phyloP scores from a whole-genome alignment of 2,113 vertebrate species.

The Zosterops hypoxanthus region DNA sequence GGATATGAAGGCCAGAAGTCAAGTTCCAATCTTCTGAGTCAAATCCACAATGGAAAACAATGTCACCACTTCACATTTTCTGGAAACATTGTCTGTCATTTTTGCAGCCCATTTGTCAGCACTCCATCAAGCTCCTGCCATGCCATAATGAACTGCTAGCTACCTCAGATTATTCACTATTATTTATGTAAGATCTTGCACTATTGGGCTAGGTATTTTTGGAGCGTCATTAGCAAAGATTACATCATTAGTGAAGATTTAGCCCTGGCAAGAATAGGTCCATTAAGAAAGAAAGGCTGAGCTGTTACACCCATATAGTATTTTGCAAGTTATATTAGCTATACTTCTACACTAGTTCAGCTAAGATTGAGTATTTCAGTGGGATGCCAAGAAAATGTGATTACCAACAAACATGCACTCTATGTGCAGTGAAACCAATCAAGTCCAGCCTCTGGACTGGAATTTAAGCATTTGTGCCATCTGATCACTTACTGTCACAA shows the following conservation, averaged over 20 bases:
- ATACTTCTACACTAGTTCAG: background rate
- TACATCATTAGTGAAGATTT: background rate
- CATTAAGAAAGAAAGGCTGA: background rate
- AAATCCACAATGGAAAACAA: conserved; percentile 23
- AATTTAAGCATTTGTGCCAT: background rate
- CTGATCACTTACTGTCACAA: background rate
- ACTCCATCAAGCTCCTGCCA: background rate
- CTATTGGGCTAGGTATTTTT: background rate
- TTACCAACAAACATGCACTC: background rate
- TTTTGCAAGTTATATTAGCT: background rate
- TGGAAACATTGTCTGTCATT: background rate
- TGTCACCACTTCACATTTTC: conserved; percentile 26
- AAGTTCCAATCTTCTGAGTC: conserved; percentile 48
- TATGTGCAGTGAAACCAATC: background rate
- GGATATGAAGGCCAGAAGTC: conserved; percentile 20
- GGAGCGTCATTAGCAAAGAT: conserved; percentile 1
- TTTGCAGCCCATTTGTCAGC: conserved; percentile 30
- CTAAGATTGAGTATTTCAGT: background rate
- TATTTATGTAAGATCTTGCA: background rate
- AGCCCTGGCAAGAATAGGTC: background rate
- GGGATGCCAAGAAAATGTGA: background rate
- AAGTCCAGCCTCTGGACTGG: background rate
- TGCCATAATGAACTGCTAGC: background rate
- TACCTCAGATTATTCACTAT: background rate
- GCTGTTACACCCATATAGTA: background rate